Evolutionary conservation across 2,797 vertebrate genomes (phyloP).

Genomic region (Liasis olivaceus): DNA sequence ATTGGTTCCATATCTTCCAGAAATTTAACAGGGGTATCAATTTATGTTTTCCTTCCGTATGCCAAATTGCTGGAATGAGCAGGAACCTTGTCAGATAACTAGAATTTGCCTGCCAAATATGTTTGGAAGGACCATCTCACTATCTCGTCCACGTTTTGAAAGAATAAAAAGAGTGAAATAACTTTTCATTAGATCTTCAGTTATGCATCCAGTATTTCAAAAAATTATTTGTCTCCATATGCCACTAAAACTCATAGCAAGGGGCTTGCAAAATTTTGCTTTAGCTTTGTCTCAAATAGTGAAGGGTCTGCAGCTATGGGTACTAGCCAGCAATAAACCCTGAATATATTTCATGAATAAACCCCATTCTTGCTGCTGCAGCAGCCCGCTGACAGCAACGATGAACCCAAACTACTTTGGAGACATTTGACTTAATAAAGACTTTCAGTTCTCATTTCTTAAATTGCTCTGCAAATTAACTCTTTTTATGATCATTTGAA

Average conservation of each 20-base stretch:
- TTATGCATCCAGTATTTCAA: neutral
- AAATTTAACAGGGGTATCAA: neutral
- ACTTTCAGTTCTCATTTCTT: conserved; percentile 70
- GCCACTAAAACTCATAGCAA: neutral
- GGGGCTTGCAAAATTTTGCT: neutral
- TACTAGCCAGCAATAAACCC: neutral
- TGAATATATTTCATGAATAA: conserved; percentile 14
- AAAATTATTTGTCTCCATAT: neutral
- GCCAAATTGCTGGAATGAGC: neutral
- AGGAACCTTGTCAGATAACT: neutral
- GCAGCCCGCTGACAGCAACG: conserved; percentile 27
- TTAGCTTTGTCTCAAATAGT: neutral
- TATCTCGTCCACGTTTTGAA: neutral
- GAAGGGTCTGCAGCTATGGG: neutral
- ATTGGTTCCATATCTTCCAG: neutral
- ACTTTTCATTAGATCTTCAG: neutral
- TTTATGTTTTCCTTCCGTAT: neutral
- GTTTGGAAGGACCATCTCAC: neutral
- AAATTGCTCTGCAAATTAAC: conserved; percentile 65
- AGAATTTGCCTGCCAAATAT: neutral
- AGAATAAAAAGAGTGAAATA: neutral
- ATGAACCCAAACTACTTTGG: conserved; percentile 30
- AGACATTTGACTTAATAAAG: conserved; percentile 52
- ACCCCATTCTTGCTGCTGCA: neutral
- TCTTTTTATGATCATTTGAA: conserved; percentile 33